phyloP scores from a whole-genome alignment of 2,888 invertebrate species.

The Oligia strigilis region DNA sequence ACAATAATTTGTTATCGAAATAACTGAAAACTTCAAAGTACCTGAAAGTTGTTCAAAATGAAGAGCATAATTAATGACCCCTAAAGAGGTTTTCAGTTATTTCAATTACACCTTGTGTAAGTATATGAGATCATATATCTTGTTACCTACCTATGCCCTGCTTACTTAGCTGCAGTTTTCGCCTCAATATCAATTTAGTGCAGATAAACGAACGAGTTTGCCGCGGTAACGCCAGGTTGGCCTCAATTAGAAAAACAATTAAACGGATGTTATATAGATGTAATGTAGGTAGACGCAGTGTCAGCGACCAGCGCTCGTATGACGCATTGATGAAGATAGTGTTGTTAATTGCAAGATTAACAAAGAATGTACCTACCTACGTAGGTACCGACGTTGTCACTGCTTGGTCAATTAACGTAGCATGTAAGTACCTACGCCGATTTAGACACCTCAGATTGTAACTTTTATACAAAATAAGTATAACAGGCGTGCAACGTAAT shows the following conservation, averaged over 20 bases:
- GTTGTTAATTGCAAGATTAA: constrained; percentile 61
- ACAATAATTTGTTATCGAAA: neutral
- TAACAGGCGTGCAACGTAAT: too few relatives aligned
- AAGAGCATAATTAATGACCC: neutral
- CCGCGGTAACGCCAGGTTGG: constrained; percentile 57
- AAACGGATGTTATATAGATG: constrained; percentile 74
- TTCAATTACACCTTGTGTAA: neutral
- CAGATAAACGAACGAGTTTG: constrained; percentile 59
- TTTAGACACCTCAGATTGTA: neutral
- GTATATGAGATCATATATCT: neutral
- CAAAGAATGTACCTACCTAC: constrained; percentile 29
- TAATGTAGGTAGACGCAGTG: constrained; percentile 53
- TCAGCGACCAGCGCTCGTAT: constrained; percentile 51
- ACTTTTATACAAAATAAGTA: neutral
- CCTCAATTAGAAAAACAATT: constrained; percentile 81
- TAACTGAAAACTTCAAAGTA: neutral
- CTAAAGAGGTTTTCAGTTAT: neutral
- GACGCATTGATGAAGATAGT: constrained; percentile 61
- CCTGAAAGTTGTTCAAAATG: neutral
- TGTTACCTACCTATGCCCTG: neutral
- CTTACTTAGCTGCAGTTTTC: constrained; percentile 40
- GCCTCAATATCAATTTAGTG: constrained; percentile 40
- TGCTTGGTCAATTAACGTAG: constrained; percentile 28
- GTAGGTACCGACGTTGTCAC: neutral
- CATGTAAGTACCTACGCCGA: neutral